Conservation (phyloP, 2,888 invertebrate genomes). For the Trissolcus japonicus region DNA sequence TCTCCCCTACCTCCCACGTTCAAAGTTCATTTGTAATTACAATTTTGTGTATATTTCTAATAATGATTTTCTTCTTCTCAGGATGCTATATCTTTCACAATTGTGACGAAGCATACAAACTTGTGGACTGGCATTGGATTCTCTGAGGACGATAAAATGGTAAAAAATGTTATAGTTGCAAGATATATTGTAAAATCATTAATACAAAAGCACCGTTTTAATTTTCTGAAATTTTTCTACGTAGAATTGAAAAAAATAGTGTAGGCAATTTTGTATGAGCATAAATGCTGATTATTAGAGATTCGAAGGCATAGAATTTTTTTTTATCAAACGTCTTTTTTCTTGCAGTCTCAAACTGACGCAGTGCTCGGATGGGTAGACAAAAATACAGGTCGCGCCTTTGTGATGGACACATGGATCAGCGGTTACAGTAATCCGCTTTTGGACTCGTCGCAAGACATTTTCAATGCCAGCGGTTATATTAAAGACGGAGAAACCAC, state of each 20-base stretch:
- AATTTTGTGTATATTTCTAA: background rate
- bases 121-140: constrained; percentile 95
- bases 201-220: no score
- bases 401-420: constrained; percentile 93
- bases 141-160: constrained; percentile 90
- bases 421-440: constrained; percentile 86
- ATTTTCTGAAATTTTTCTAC: no score
- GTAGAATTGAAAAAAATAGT: no score
- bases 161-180: constrained; percentile 68
- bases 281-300: no score
- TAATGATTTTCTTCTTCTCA: constrained; percentile 59
- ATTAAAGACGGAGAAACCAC: constrained; percentile 87
- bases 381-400: constrained; percentile 84
- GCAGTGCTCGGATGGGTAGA: constrained; percentile 94
- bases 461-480: constrained; percentile 82
- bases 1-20: background rate
- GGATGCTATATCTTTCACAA: constrained; percentile 88
- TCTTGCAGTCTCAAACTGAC: constrained; percentile 88
- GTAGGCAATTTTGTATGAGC: no score
- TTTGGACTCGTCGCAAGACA: constrained; percentile 85
- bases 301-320: background rate
- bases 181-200: background rate
- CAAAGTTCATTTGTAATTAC: constrained; percentile 1
- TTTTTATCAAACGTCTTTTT: background rate
- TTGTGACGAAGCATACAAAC: constrained; percentile 86